A percentile compares a stretch with the other conserved stretches of the same genome.
Evolutionary conservation across 1,140 invertebrate genomes (phyloP).

Genomic region (Monomorium pharaonis): DNA sequence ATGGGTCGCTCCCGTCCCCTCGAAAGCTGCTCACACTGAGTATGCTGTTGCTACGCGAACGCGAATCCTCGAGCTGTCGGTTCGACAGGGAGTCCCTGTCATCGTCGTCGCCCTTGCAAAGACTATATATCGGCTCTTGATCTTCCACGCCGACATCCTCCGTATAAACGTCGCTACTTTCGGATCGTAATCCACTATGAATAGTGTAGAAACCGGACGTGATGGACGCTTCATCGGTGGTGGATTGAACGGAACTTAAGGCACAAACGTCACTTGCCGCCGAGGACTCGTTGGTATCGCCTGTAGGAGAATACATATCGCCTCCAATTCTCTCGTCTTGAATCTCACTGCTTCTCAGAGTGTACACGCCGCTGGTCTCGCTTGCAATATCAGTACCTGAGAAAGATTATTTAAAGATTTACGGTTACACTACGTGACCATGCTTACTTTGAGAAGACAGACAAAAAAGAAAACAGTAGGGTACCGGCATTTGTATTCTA

Average conservation of each 20-base stretch:
- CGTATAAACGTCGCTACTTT: slow-evolving; percentile 80
- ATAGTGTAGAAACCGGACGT: slow-evolving; percentile 84
- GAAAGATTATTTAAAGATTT: neutral
- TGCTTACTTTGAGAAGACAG: neutral
- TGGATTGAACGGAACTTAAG: slow-evolving; percentile 82
- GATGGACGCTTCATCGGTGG: slow-evolving; percentile 83
- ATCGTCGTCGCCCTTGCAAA: slow-evolving; percentile 78
- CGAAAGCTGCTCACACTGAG: slow-evolving; percentile 91
- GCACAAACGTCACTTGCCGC: slow-evolving; percentile 80
- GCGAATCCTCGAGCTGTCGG: slow-evolving; percentile 76
- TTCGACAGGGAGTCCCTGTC: slow-evolving; percentile 61
- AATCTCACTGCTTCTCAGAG: slow-evolving; percentile 90
- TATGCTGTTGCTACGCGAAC: slow-evolving; percentile 90
- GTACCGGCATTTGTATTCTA: neutral
- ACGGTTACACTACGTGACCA: neutral
- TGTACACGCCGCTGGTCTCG: slow-evolving; percentile 92
- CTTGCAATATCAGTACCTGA: slow-evolving; percentile 85
- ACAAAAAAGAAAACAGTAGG: neutral
- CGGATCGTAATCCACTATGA: slow-evolving; percentile 82
- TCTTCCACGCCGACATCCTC: slow-evolving; percentile 75
- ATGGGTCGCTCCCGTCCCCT: slow-evolving; percentile 94
- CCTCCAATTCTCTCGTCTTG: slow-evolving; percentile 79
- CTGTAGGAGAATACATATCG: slow-evolving; percentile 78
- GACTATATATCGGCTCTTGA: slow-evolving; percentile 80
- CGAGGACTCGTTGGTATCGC: slow-evolving; percentile 79